A percentile compares a stretch with the other conserved stretches of the same genome.
phyloP scores from a whole-genome alignment of 2,797 vertebrate genomes.

The Pelobates cultripes region DNA sequence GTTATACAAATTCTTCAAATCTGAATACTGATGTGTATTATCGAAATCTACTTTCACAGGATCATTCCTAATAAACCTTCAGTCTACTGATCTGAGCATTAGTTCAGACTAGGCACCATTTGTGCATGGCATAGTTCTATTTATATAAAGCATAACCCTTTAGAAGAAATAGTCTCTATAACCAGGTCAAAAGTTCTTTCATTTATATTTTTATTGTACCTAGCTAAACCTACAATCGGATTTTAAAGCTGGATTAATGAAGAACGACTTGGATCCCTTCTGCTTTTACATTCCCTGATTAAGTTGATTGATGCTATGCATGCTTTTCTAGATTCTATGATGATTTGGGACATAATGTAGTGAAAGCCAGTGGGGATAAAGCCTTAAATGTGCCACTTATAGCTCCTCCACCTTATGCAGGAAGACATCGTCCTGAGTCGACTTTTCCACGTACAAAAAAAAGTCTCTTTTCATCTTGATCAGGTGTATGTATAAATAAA shows the following conservation, averaged over 20 bases:
- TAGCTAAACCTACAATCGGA: not conserved
- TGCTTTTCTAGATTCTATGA: not conserved
- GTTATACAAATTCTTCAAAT: conserved; percentile 3
- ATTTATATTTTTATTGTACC: too few relatives aligned
- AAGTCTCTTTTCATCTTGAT: conserved; percentile 6
- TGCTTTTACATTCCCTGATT: conserved; percentile 18
- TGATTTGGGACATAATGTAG: not conserved
- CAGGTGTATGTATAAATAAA: conserved; percentile 30
- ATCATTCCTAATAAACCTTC: conserved; percentile 58
- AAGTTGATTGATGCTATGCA: not conserved
- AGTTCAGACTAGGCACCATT: conserved; percentile 51
- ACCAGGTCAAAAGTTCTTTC: too few relatives aligned
- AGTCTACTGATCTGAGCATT: not conserved
- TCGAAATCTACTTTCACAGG: conserved; percentile 54
- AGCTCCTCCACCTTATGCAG: conserved; percentile 9
- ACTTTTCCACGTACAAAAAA: conserved; percentile 18
- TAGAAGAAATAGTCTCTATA: conserved; percentile 10
- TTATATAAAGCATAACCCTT: conserved; percentile 45
- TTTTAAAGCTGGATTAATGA: conserved; percentile 16
- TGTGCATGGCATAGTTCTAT: conserved; percentile 49
- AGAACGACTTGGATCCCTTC: not conserved
- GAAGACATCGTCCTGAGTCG: conserved; percentile 37
- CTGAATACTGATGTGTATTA: conserved; percentile 55
- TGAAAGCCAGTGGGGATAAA: not conserved
- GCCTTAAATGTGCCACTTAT: conserved; percentile 4